These are phyloP conservation scores for Diarsia dahlii DNA, from an alignment of 2,888 invertebrate species.

Conservation along the genomic window DNA sequence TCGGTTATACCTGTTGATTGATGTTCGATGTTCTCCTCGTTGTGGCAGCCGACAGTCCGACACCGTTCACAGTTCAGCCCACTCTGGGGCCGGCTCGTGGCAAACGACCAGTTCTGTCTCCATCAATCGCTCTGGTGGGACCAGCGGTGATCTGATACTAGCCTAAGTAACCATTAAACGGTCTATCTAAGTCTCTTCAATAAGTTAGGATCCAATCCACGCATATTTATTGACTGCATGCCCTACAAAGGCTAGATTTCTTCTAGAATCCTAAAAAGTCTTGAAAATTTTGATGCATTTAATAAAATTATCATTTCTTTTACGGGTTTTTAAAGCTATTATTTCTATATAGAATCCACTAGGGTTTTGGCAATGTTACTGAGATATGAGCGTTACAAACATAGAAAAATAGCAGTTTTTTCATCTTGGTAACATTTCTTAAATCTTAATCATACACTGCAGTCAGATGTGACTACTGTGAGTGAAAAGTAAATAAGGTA, in stretches of 20 bases:
- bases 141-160: constrained; percentile 55
- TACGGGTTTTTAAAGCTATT: constrained; percentile 53
- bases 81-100: constrained; percentile 50
- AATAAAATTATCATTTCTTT: constrained; percentile 67
- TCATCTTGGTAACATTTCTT: constrained; percentile 31
- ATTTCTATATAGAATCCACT: constrained; percentile 21
- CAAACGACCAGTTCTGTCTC: constrained; percentile 47
- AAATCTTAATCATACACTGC: constrained; percentile 23
- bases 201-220: constrained; percentile 36
- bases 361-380: constrained; percentile 32
- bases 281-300: constrained; percentile 49
- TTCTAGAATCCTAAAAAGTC: constrained; percentile 51
- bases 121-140: constrained; percentile 51
- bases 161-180: constrained; percentile 46
- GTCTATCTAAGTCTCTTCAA: constrained; percentile 45
- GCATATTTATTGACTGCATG: constrained; percentile 47
- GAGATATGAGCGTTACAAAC: constrained; percentile 17
- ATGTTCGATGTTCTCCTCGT: constrained; percentile 39
- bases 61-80: constrained; percentile 41
- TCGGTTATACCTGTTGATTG: constrained; percentile 64
- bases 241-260: constrained; percentile 37
- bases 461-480: constrained; percentile 5
- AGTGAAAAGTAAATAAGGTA: not conserved
- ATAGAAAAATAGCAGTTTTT: constrained; percentile 3
- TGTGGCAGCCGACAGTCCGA: constrained; percentile 33